Percentiles rank a stretch among this genome's conserved stretches.
These are phyloP conservation scores for Oplegnathus fasciatus DNA, from an alignment of 2,113 vertebrate genomes.

Conservation along the genomic window DNA sequence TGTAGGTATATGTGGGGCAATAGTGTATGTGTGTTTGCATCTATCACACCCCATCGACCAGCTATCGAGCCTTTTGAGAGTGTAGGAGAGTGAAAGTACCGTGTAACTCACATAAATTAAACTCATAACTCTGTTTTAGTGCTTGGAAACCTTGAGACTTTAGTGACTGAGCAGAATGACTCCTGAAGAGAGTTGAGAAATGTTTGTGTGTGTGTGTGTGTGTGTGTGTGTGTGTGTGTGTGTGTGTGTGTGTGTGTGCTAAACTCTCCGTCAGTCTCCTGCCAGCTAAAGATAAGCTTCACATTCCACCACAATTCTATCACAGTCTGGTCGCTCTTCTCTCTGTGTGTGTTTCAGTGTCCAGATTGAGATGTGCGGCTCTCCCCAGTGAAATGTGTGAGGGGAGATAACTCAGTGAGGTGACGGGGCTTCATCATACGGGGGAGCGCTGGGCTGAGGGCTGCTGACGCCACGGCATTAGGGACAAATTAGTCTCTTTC, in stretches of 20 bases:
- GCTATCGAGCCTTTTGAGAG: background rate
- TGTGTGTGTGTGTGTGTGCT: background rate
- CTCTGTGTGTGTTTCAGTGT: conserved; percentile 13
- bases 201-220: too few relatives aligned
- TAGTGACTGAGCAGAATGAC: conserved; percentile 15
- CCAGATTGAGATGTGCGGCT: conserved; percentile 8
- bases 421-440: conserved; percentile 29
- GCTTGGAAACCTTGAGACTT: conserved; percentile 20
- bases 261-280: conserved; percentile 21
- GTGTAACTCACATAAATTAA: conserved; percentile 10
- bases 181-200: conserved; percentile 10
- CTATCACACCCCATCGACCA: background rate
- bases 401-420: conserved; percentile 45
- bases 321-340: conserved; percentile 52
- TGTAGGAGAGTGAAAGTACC: background rate
- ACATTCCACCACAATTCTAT: conserved; percentile 74
- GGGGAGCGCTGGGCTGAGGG: background rate
- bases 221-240: background rate
- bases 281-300: conserved; percentile 66
- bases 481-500: conserved; percentile 32
- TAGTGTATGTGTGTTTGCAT: conserved; percentile 8
- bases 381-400: conserved; percentile 38
- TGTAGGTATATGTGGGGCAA: background rate
- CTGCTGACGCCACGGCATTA: conserved; percentile 9
- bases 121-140: conserved; percentile 42